Conservation (phyloP, 2,797 vertebrate species). For the Mus caroli region DNA sequence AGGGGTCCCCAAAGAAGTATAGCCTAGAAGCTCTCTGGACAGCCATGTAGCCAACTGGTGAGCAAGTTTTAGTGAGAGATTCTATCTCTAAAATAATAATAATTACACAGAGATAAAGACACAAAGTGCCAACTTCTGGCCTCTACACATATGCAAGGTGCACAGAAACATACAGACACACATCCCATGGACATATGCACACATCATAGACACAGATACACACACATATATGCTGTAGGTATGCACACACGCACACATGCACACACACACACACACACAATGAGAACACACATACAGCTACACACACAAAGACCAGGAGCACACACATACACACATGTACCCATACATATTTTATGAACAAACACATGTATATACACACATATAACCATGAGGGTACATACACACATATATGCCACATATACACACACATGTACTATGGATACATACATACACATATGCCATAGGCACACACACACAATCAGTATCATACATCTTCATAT, state of each 20-base stretch:
- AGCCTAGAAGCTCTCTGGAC: neutral
- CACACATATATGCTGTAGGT: neutral
- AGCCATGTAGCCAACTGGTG: neutral
- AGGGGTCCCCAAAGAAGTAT: too few relatives aligned
- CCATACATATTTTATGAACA: neutral
- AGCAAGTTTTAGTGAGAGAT: neutral
- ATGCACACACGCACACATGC: neutral
- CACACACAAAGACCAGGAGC: neutral
- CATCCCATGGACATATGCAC: neutral
- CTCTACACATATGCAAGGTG: neutral
- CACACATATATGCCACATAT: neutral
- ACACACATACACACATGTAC: neutral
- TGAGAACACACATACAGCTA: neutral
- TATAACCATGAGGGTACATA: neutral
- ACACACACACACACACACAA: too few relatives aligned
- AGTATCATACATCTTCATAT: neutral
- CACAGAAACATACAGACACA: neutral
- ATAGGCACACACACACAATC: neutral
- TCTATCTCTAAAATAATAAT: neutral
- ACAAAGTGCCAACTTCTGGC: neutral
- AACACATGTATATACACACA: neutral
- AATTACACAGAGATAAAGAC: neutral
- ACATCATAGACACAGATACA: neutral
- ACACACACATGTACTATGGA: neutral
- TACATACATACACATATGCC: neutral